These are phyloP conservation scores for Eurytoma adleriae DNA, from an alignment of 2,888 invertebrate species.

Conservation along the genomic window DNA sequence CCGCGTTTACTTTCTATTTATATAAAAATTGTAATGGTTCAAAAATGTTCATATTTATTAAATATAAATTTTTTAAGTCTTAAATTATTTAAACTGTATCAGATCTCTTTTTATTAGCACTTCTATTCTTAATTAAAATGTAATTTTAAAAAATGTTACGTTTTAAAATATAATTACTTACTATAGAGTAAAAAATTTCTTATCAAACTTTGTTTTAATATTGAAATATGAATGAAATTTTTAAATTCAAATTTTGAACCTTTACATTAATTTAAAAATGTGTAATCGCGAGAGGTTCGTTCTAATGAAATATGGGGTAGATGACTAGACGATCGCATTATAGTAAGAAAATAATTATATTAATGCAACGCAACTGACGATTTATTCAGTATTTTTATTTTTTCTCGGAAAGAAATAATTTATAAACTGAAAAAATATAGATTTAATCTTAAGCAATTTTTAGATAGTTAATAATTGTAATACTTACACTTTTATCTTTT, in stretches of 20 bases:
- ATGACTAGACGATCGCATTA: conserved; percentile 36
- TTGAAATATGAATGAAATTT: not conserved
- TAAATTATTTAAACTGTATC: not conserved
- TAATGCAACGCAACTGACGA: conserved; percentile 15
- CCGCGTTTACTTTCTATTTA: conserved; percentile 23
- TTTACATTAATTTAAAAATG: conserved; percentile 15
- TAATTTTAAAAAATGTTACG: not conserved
- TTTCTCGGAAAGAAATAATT: conserved; percentile 27
- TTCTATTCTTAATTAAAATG: not conserved
- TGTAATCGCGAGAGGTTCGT: conserved; percentile 18
- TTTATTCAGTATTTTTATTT: conserved; percentile 28
- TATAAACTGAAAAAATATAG: conserved; percentile 33
- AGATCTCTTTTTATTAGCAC: not conserved
- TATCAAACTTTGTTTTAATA: not conserved
- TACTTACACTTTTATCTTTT: conserved; percentile 41
- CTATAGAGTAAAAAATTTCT: conserved; percentile 4
- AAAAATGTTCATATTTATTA: not conserved
- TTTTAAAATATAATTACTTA: not conserved
- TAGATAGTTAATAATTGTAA: conserved; percentile 43
- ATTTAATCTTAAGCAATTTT: conserved; percentile 19
- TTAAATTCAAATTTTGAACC: conserved; percentile 14
- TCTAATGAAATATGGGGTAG: conserved; percentile 29
- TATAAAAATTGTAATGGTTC: conserved; percentile 38
- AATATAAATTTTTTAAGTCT: too few relatives aligned
- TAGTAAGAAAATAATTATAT: conserved; percentile 30